A percentile compares a stretch with the other conserved stretches of the same genome.
Conservation (phyloP, 1,140 invertebrate species). For the Lucilia sericata region DNA sequence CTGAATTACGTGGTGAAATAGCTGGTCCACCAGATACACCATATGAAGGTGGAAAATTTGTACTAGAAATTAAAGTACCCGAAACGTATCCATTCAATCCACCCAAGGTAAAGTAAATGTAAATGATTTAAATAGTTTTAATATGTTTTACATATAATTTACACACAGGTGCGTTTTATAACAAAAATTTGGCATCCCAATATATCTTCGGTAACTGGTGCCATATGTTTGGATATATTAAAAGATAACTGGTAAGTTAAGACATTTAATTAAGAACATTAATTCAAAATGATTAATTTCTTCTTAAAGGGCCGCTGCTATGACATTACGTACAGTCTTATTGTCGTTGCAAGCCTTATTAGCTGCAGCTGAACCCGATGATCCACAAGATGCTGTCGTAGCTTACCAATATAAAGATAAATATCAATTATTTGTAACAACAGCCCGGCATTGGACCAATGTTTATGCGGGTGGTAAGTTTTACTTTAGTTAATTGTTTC, state of each 20-base stretch:
- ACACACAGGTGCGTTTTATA: conserved; percentile 84
- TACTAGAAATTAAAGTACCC: conserved; percentile 97
- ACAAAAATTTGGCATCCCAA: conserved; percentile 99
- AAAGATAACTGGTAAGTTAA: conserved; percentile 94
- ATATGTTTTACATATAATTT: conserved; percentile 50
- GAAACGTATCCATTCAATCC: conserved; percentile 99
- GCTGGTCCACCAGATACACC: conserved; percentile 95
- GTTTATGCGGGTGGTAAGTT: conserved; percentile 87
- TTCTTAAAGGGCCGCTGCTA: conserved; percentile 89
- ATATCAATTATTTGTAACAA: conserved; percentile 85
- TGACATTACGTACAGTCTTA: conserved; percentile 96
- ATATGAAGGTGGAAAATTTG: conserved; percentile 94
- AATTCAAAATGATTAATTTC: too few relatives aligned
- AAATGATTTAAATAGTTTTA: not conserved
- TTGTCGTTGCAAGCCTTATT: conserved; percentile 93
- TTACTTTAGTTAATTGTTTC: conserved; percentile 20
- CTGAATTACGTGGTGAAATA: conserved; percentile 91
- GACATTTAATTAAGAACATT: not conserved
- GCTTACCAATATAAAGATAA: conserved; percentile 96
- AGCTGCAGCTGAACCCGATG: conserved; percentile 94
- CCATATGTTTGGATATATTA: conserved; percentile 98
- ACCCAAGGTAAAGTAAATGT: conserved; percentile 82
- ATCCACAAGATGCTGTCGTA: conserved; percentile 97
- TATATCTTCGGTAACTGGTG: conserved; percentile 98
- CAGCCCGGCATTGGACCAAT: conserved; percentile 95